phyloP scores from a whole-genome alignment of 2,797 vertebrate genomes.

The Okamejei kenojei region DNA sequence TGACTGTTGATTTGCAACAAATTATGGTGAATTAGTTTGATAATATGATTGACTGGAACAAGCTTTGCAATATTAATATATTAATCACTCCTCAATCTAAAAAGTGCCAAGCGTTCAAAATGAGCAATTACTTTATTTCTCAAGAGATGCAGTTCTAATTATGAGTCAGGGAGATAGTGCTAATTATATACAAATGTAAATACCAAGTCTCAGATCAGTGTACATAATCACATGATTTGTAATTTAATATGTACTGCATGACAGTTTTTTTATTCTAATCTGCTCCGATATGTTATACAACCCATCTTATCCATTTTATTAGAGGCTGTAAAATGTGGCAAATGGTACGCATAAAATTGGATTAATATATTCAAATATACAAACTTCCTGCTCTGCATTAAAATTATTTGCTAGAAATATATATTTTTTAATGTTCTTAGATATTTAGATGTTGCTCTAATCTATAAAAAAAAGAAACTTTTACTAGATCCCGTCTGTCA shows the following conservation, averaged over 20 bases:
- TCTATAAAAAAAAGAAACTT: neutral
- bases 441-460: neutral
- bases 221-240: conserved; percentile 49
- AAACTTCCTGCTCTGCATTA: neutral
- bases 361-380: conserved; percentile 29
- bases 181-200: conserved; percentile 64
- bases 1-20: conserved; percentile 55
- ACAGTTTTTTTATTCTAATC: neutral
- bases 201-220: conserved; percentile 59
- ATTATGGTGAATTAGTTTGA: conserved; percentile 68
- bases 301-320: conserved; percentile 11
- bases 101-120: conserved; percentile 77
- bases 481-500: neutral
- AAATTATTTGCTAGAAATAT: neutral
- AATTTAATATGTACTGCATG: conserved; percentile 31
- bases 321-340: neutral
- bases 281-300: neutral
- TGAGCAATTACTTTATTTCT: conserved; percentile 77
- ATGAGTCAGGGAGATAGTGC: conserved; percentile 60
- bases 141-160: conserved; percentile 67
- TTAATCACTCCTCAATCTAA: conserved; percentile 76
- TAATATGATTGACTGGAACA: conserved; percentile 65
- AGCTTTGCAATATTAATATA: conserved; percentile 80
- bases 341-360: neutral
- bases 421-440: neutral